These are phyloP conservation scores for Platalea minor DNA, from an alignment of 2,797 vertebrate species.

Conservation along the genomic window DNA sequence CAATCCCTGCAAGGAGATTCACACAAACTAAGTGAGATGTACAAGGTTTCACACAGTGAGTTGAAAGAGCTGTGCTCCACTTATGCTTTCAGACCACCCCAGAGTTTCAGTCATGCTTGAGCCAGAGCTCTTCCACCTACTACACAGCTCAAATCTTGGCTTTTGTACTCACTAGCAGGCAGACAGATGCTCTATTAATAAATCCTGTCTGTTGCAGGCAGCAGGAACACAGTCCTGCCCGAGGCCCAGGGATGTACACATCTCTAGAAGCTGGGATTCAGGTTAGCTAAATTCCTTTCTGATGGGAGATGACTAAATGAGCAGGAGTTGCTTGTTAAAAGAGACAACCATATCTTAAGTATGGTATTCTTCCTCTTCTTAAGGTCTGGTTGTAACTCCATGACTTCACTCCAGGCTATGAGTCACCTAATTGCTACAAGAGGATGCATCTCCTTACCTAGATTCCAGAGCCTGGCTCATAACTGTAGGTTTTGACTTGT, in stretches of 20 bases:
- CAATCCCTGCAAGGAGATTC: too few species aligned
- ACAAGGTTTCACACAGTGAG: not conserved
- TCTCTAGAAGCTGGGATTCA: not conserved
- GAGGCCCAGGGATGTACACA: rapidly evolving
- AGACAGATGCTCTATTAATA: not conserved
- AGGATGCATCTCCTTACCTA: not conserved
- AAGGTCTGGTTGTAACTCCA: not conserved
- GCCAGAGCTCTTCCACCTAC: not conserved
- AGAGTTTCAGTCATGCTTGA: not conserved
- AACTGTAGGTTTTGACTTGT: not conserved
- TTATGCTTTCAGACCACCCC: not conserved
- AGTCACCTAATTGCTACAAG: not conserved
- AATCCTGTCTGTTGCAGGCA: not conserved
- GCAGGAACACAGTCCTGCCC: not conserved
- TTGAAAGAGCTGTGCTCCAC: not conserved
- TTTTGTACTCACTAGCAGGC: not conserved
- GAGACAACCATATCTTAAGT: not conserved
- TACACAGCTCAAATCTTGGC: not conserved
- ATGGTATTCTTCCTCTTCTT: not conserved
- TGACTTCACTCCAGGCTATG: not conserved
- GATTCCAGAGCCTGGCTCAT: rapidly evolving
- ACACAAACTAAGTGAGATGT: not conserved
- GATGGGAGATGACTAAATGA: not conserved
- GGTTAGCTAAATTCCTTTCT: not conserved
- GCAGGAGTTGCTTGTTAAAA: not conserved